phyloP scores from a whole-genome alignment of 2,888 invertebrate species.

The Steromphala cineraria region DNA sequence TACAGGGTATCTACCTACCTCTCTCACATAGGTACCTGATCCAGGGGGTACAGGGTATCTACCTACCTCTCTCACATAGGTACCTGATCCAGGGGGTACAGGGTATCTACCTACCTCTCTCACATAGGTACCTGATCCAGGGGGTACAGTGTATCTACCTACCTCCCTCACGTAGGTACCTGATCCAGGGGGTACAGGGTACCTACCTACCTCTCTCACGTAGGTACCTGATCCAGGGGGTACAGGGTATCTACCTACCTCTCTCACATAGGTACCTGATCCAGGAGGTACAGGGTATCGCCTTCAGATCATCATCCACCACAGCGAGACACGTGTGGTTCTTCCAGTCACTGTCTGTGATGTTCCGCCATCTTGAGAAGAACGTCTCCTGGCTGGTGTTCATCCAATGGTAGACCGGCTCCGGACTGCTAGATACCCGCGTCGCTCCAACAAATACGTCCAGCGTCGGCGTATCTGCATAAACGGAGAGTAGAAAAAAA shows the following conservation, averaged over 20 bases:
- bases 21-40: too few species aligned
- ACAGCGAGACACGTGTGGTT: background rate
- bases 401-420: slow-evolving; percentile 36
- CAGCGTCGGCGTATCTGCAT: background rate
- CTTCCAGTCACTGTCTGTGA: background rate
- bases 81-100: too few species aligned
- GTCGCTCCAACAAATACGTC: slow-evolving; percentile 33
- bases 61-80: too few species aligned
- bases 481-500: too few species aligned
- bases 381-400: background rate
- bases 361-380: slow-evolving; percentile 9
- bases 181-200: background rate
- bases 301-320: background rate
- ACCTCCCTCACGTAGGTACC: too few species aligned
- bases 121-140: background rate
- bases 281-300: background rate
- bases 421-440: slow-evolving; percentile 19
- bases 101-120: background rate
- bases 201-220: background rate
- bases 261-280: slow-evolving; percentile 11
- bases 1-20: too few species aligned
- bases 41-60: too few species aligned
- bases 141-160: background rate
- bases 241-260: background rate
- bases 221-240: background rate